These are phyloP conservation scores for Pachycephala philippinensis DNA, from an alignment of 2,113 vertebrate genomes.

Conservation along the genomic window DNA sequence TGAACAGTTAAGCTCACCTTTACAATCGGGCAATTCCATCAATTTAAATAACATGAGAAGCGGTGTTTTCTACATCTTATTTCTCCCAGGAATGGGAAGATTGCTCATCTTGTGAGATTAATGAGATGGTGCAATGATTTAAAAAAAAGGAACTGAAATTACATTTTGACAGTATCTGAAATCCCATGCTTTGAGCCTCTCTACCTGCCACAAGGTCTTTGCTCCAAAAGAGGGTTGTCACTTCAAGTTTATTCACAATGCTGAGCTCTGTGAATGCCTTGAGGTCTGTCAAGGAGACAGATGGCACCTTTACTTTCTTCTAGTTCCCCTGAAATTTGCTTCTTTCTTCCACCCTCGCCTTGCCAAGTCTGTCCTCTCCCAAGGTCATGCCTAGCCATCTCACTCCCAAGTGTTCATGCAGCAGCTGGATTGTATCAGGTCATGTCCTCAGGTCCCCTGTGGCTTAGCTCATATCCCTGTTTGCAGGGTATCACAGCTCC, in stretches of 20 bases:
- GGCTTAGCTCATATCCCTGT: neutral
- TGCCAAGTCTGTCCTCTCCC: neutral
- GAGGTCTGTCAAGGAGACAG: neutral
- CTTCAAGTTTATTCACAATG: neutral
- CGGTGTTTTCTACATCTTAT: neutral
- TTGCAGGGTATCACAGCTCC: neutral
- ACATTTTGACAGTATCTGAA: fast-evolving
- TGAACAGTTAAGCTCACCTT: neutral
- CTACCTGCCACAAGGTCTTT: neutral
- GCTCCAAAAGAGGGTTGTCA: neutral
- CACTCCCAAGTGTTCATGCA: neutral
- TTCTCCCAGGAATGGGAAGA: neutral
- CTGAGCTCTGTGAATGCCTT: neutral
- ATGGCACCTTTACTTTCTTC: neutral
- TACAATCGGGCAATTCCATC: neutral
- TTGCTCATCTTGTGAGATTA: neutral
- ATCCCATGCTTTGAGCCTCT: neutral
- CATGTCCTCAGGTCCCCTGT: neutral
- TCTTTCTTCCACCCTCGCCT: neutral
- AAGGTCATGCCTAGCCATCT: neutral
- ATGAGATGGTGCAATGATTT: neutral
- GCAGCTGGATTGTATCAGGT: neutral
- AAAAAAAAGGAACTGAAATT: neutral
- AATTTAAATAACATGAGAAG: neutral
- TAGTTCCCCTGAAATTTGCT: neutral